Evolutionary conservation across 1,140 invertebrate species (phyloP), one percentile per base, ranked within the genome.

Genomic region (Caenorhabditis tropicalis): DNA sequence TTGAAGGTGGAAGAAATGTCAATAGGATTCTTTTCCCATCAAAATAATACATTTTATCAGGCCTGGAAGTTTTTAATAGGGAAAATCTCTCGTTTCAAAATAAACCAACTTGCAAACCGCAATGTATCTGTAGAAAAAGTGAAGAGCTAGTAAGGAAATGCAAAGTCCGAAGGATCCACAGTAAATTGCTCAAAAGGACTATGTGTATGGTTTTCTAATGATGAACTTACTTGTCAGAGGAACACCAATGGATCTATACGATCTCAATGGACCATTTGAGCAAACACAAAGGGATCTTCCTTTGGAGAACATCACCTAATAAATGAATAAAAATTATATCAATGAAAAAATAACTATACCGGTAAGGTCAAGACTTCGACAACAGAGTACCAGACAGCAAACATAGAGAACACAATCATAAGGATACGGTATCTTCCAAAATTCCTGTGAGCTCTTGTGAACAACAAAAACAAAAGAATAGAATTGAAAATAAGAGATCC

Each of bases 271-370:
- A 10, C 58, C 58, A 33, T 65, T 65, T 16, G 58, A 65, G 19
- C 58, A 65, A 19, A 65, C 58, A 19, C 58, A 65, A 1, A 65
- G 29, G 6, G 58, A 65, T 65, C 58, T 65, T 65, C 58, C 58
- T 65, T 65, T 65, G 3, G 15, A 15, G 19, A 65, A 65, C 31
- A 65, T 65, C 0, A 65, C 58, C 58, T 65, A 31, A 56, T 27
- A 12, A 43, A 43, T 43, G 39, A 43, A 12, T 5, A 43, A 12
- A 43, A 43, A 12, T n/a, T n/a, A n/a, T n/a, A n/a, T n/a, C n/a
- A n/a, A n/a, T n/a, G n/a, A n/a, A n/a, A n/a, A 9, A 56, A 56
- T 10, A 56, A 33, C 33, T 15, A 33, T 33, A 65, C 58, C 12
- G 58, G 58, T 19, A 65, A 65, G 16, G 58, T 65, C 19, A 65